Conservation (phyloP, 2,888 invertebrate genomes). For the Archips crataeganus region DNA sequence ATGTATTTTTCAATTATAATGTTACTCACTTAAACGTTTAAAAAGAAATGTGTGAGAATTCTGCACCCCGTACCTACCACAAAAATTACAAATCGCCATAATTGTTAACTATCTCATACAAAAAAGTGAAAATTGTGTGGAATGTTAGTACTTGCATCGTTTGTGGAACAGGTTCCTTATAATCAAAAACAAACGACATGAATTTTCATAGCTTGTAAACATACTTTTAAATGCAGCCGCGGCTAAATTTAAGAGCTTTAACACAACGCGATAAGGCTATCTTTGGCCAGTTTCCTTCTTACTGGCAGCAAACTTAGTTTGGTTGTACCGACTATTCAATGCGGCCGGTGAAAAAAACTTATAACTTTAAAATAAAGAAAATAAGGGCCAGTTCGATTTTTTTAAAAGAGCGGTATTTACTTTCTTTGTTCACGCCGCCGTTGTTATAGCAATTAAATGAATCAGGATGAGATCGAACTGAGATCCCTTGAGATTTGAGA, state of each 20-base stretch:
- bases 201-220: not conserved
- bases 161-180: not conserved
- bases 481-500: conserved; percentile 21
- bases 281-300: not conserved
- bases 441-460: conserved; percentile 57
- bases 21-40: not conserved
- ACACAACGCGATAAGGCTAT: not conserved
- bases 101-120: too few species aligned
- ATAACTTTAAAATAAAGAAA: not conserved
- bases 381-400: not conserved
- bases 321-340: not conserved
- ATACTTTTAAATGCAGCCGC: not conserved
- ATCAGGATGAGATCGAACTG: conserved; percentile 40
- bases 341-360: not conserved
- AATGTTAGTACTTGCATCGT: too few species aligned
- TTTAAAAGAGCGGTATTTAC: conserved; percentile 5
- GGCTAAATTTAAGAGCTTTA: not conserved
- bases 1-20: not conserved
- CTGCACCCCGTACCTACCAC: not conserved
- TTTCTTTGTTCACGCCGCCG: conserved; percentile 59
- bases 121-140: too few species aligned
- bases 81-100: too few species aligned
- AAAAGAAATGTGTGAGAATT: conserved; percentile 1
- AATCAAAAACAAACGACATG: not conserved
- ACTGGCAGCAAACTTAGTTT: not conserved